Conservation (phyloP, 1,140 invertebrate genomes). For the Megalonaias nervosa region DNA sequence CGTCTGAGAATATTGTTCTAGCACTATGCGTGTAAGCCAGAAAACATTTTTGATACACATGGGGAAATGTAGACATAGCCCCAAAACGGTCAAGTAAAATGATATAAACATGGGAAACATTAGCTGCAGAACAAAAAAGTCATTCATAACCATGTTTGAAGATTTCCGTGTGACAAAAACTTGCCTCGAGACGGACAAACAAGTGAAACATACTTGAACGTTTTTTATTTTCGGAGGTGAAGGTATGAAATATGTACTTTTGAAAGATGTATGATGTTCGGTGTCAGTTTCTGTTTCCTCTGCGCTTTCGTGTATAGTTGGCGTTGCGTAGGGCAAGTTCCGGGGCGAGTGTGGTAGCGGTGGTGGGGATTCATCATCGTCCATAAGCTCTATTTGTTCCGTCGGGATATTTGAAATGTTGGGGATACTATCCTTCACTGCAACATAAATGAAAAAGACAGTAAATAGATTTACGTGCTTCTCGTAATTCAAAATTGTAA, state of each 20-base stretch:
- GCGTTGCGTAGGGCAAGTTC: constrained; percentile 51
- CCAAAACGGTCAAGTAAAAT: too few species aligned
- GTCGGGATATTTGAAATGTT: constrained; percentile 55
- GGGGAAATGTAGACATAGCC: too few species aligned
- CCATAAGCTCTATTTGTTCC: constrained; percentile 62
- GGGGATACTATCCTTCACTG: constrained; percentile 54
- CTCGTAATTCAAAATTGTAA: too few species aligned
- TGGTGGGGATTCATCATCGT: constrained; percentile 55
- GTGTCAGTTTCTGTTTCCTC: constrained; percentile 21
- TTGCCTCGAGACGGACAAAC: too few species aligned
- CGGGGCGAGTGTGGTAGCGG: constrained; percentile 57
- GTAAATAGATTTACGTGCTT: background rate
- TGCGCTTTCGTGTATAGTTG: constrained; percentile 55
- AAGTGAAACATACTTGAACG: too few species aligned
- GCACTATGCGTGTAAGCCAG: too few species aligned
- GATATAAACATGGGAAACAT: too few species aligned
- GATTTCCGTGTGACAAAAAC: too few species aligned
- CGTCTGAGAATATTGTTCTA: too few species aligned
- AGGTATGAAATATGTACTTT: constrained; percentile 18
- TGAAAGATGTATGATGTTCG: background rate
- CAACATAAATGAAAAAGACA: background rate
- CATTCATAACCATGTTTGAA: too few species aligned
- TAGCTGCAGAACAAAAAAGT: too few species aligned
- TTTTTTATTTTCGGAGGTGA: background rate
- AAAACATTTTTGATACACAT: too few species aligned